phyloP scores from a whole-genome alignment of 2,888 invertebrate genomes.

The Habrosyne pyritoides region DNA sequence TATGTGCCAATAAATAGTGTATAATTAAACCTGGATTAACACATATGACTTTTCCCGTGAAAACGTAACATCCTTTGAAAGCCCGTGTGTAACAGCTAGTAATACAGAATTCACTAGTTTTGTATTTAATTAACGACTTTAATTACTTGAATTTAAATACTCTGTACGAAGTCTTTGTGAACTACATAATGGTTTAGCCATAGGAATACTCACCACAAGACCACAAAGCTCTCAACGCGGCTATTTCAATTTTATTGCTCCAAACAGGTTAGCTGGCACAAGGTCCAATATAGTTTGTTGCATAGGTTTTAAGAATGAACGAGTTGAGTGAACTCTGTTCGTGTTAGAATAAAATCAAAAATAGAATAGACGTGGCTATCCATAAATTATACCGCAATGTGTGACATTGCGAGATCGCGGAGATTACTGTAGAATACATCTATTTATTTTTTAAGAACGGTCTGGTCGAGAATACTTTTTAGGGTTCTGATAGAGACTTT shows the following conservation, averaged over 20 bases:
- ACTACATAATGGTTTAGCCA: background rate
- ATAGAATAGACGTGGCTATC: conserved; percentile 10
- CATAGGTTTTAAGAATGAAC: conserved; percentile 45
- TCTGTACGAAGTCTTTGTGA: background rate
- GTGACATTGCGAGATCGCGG: conserved; percentile 24
- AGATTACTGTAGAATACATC: background rate
- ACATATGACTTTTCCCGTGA: too few relatives aligned
- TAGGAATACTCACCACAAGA: conserved; percentile 13
- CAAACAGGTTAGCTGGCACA: conserved; percentile 26
- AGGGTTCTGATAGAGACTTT: background rate
- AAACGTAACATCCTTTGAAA: too few relatives aligned
- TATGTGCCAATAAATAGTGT: too few relatives aligned
- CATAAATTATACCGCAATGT: conserved; percentile 43
- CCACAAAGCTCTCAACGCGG: conserved; percentile 16
- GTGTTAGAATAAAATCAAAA: conserved; percentile 38
- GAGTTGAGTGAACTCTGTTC: conserved; percentile 52
- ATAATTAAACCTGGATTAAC: too few relatives aligned
- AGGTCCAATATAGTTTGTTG: conserved; percentile 22
- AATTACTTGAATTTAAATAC: background rate
- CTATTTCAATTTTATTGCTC: conserved; percentile 36
- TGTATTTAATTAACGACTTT: too few relatives aligned
- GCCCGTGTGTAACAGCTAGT: too few relatives aligned
- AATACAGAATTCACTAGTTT: too few relatives aligned
- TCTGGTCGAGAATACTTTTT: background rate
- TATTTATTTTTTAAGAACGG: background rate